Evolutionary conservation across 2,113 vertebrate species (phyloP).

Genomic region (Podarcis cretensis): DNA sequence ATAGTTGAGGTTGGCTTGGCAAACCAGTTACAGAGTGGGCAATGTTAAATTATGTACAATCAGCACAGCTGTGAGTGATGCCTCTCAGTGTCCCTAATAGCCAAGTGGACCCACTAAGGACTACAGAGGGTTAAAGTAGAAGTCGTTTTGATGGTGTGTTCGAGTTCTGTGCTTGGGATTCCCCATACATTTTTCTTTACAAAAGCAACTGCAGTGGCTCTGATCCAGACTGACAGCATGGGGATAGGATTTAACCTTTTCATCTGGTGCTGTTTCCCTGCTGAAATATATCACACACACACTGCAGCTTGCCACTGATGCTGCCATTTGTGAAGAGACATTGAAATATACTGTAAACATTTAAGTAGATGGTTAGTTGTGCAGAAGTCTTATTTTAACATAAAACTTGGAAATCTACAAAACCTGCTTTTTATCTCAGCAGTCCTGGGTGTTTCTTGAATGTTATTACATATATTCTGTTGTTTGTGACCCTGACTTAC

Average conservation of each 20-base stretch:
- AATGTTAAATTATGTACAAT: not conserved
- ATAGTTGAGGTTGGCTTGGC: not conserved
- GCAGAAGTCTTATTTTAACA: not conserved
- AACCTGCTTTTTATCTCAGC: constrained; percentile 39
- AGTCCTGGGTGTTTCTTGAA: constrained; percentile 19
- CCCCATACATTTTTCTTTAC: not conserved
- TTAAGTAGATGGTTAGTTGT: not conserved
- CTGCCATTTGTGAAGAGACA: not conserved
- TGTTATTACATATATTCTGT: constrained; percentile 17
- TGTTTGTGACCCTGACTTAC: not conserved
- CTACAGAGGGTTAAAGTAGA: not conserved
- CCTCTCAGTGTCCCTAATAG: not conserved
- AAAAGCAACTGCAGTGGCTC: not conserved
- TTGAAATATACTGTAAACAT: not conserved
- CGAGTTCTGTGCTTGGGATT: not conserved
- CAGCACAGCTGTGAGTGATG: not conserved
- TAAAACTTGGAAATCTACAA: not conserved
- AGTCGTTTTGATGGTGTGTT: not conserved
- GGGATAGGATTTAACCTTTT: not conserved
- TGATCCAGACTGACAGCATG: not conserved
- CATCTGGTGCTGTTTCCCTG: not conserved
- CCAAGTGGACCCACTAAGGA: not conserved
- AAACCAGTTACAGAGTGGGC: not conserved
- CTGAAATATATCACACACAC: not conserved
- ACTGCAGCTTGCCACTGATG: not conserved